Evolutionary conservation across 2,888 invertebrate genomes (phyloP), one percentile per base, ranked within the genome.

Genomic region (Mythimna albipuncta): DNA sequence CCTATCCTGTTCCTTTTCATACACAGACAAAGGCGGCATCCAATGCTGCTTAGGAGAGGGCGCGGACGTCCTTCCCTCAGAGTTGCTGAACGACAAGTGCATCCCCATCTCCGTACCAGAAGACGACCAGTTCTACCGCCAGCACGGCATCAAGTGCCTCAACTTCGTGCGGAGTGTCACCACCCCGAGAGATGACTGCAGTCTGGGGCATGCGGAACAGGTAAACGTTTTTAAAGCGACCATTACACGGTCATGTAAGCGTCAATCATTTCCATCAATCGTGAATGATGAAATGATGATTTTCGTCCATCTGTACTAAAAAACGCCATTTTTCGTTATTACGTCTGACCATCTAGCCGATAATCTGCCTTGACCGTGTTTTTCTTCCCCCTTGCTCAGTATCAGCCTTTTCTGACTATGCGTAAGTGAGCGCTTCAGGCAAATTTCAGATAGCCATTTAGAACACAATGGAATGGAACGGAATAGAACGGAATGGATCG

Each of bases 121-220:
- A 0, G 92, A 95, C 59, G 97, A 97, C 84, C 92, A 94, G 0
- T 97, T 97, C 85, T 97, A 97, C 86, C 85, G 92, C 7, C 82
- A 91, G n/a, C 89, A 95, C 68, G 95, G 95, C 0, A 92, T 97
- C 73, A 92, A 91, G 19, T 97, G 97, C 85, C 94, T 97, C 81
- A 97, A 97, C 89, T 97, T 97, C 78, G 97, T 97, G 1, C 93
- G 97, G 68, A 97, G 97, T 57, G 94, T 97, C 84, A 97, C 97
- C 1, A 95, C 96, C 0, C 96, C 97, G 0, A 91, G 96, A 69
- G 95, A 96, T 35, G 96, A 97, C 77, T 97, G 97, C 86, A 95
- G 94, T 65, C 90, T 97, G 55, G 97, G 97, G 0, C 93, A 96
- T 78, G 97, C 97, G 5, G 96, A 97, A 84, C 97, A 97, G 94